phyloP scores from a whole-genome alignment of 2,113 vertebrate species.

The Chroicocephalus ridibundus region DNA sequence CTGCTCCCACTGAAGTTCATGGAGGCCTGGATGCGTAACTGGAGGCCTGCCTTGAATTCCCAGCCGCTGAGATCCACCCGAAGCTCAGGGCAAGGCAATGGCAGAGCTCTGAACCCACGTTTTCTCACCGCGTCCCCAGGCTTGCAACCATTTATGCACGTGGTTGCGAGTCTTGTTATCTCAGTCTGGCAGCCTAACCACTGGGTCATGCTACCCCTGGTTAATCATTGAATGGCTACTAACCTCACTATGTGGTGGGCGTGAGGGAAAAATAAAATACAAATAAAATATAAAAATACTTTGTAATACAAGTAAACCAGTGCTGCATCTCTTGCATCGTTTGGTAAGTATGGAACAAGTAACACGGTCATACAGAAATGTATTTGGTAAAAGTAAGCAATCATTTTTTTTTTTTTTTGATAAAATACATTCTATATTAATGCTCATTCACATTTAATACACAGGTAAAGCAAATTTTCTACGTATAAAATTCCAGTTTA shows the following conservation, averaged over 20 bases:
- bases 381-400: conserved; percentile 50
- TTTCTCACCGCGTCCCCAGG: not conserved
- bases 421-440: conserved; percentile 65
- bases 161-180: not conserved
- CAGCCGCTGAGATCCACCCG: not conserved
- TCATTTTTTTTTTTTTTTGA: conserved; percentile 17
- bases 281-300: not conserved
- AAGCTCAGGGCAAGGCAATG: not conserved
- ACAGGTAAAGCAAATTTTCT: conserved; percentile 29
- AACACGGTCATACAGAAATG: conserved; percentile 15
- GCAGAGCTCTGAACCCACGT: not conserved
- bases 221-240: not conserved
- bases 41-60: not conserved
- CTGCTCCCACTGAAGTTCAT: not conserved
- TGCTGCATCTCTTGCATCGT: not conserved
- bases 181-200: not conserved
- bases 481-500: conserved; percentile 61
- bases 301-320: not conserved
- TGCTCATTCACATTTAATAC: conserved; percentile 46
- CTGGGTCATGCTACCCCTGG: not conserved
- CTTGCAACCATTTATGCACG: not conserved
- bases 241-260: not conserved
- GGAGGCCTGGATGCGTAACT: not conserved
- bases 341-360: not conserved
- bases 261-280: not conserved